phyloP scores from a whole-genome alignment of 1,140 invertebrate genomes.

The Lamellibrachia luymesi region DNA sequence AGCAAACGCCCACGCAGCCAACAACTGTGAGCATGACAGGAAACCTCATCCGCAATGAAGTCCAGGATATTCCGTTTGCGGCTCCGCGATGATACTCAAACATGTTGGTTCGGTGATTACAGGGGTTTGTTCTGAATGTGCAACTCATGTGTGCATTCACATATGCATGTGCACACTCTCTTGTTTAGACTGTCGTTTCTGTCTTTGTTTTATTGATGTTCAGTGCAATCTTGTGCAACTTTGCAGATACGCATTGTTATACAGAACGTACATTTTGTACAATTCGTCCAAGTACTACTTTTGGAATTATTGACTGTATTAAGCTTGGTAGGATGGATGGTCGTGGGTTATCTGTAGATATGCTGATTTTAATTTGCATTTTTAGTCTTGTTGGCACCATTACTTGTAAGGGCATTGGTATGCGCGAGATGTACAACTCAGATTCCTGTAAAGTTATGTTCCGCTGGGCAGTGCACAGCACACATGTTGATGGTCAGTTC shows the following conservation, averaged over 20 bases:
- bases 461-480: too few species aligned
- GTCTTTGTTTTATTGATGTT: not conserved
- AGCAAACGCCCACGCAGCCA: not conserved
- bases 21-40: not conserved
- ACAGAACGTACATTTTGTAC: not conserved
- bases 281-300: not conserved
- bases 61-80: not conserved
- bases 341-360: not conserved
- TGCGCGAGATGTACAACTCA: too few species aligned
- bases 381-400: not conserved
- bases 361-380: not conserved
- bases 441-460: too few species aligned
- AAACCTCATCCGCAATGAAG: not conserved
- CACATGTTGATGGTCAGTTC: too few species aligned
- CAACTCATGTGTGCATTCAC: not conserved
- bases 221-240: not conserved
- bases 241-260: not conserved
- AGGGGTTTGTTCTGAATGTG: not conserved
- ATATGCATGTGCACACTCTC: not conserved
- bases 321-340: too few species aligned
- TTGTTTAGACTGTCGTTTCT: not conserved
- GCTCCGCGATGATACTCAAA: not conserved
- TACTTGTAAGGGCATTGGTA: too few species aligned
- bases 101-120: not conserved
- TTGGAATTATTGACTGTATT: not conserved